Base-by-base conservation (phyloP, 2,888 invertebrate genomes). In the Tetragonisca angustula region DNA sequence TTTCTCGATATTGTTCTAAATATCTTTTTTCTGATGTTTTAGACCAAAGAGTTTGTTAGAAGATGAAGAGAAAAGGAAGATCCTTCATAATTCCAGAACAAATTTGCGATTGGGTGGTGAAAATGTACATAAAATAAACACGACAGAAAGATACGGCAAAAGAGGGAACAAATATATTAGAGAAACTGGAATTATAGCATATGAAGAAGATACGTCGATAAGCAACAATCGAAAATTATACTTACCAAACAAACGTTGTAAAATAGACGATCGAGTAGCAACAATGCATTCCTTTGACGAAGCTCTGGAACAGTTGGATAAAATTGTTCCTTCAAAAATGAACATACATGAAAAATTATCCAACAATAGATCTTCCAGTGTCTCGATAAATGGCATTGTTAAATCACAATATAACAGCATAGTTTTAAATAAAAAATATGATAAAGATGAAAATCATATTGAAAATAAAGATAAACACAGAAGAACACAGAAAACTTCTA, bases 201-300 rank as follows among this genome's bases (percentile, higher is more conserved):
- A 4, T n/a, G 17, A 59, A 59, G 17, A 13, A 59, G 17, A 13
- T 36, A 15, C 0, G 19, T 15, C 17, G 24, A 24, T 6, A 21
- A 36, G 5, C 15, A 24, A 11, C 13, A 17, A 19, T n/a, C 65
- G 17, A 17, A n/a, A 15, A 27, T 15, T 24, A 21, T 17, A 64
- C 9, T 6, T 9, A 0, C 5, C 50, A 4, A 27, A 13, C 3
- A 59, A 11, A 27, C 19, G 17, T 49, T 56, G 17, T 59, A n/a
- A 61, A 3, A 24, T 9, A 15, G 32, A 43, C 4, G 11, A 64
- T 4, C n/a, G 13, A 32, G 15, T 52, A 36, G 3, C 36, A 27
- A 32, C 17, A 21, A 19, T 64, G 2, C 74, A 81, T 70, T 36
- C 77, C 13, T 81, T 70, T n/a, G 82, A 83, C 15, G 61, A 74